These are phyloP conservation scores for Lytechinus pictus DNA, from an alignment of 35 echinoderm and acorn worm species.

Conservation along the genomic window DNA sequence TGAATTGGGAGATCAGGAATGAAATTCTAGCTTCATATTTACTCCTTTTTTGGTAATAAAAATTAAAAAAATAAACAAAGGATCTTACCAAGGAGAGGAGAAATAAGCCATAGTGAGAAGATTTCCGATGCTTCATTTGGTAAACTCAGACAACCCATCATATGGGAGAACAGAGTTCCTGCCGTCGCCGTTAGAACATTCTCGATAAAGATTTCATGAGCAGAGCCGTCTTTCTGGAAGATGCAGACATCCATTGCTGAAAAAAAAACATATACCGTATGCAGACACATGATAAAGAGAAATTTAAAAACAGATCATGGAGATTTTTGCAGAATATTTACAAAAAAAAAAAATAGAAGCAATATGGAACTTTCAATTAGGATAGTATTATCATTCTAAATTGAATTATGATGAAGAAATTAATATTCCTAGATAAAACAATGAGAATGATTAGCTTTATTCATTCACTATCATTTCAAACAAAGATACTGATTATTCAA, in stretches of 20 bases:
- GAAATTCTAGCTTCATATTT: background rate
- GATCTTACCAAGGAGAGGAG: slow-evolving; percentile 84
- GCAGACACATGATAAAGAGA: too few relatives aligned
- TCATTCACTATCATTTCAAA: too few relatives aligned
- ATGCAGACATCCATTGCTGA: slow-evolving; percentile 86
- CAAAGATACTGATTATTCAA: too few relatives aligned
- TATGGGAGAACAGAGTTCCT: slow-evolving; percentile 61
- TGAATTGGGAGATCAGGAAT: background rate
- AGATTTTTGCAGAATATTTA: background rate
- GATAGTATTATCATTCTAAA: too few relatives aligned
- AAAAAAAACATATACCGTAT: background rate
- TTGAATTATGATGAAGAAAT: too few relatives aligned
- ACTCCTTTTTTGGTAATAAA: background rate
- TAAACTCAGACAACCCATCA: slow-evolving; percentile 69
- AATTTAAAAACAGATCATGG: background rate
- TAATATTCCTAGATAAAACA: too few relatives aligned
- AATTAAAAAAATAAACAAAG: background rate
- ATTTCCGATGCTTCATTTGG: slow-evolving; percentile 72
- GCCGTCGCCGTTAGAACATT: slow-evolving; percentile 71
- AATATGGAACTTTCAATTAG: background rate
- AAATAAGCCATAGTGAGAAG: slow-evolving; percentile 84
- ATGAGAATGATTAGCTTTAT: too few relatives aligned
- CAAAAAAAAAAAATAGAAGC: background rate
- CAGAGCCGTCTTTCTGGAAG: slow-evolving; percentile 78
- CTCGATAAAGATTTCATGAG: slow-evolving; percentile 80